Percentiles rank a stretch among this genome's conserved stretches.
Conservation (phyloP, 2,797 vertebrate species). For the Spheniscus humboldti region DNA sequence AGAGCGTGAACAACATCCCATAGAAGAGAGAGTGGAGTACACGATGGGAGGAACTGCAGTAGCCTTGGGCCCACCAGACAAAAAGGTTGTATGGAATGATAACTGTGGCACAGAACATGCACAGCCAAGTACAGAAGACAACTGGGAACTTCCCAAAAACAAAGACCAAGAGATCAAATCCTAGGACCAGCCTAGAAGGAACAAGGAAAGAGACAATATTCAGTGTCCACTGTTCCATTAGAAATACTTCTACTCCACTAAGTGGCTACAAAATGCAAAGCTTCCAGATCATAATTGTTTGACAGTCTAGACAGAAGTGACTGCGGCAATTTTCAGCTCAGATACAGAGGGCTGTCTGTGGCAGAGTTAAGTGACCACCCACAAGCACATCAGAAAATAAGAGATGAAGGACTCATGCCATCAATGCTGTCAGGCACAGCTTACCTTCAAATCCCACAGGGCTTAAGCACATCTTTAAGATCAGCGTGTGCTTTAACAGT, state of each 20-base stretch:
- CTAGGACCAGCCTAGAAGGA: slow-evolving; percentile 84
- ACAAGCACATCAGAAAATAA: background rate
- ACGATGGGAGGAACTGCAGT: slow-evolving; percentile 70
- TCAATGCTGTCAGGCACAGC: background rate
- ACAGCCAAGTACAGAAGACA: slow-evolving; percentile 88
- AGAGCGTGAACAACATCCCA: slow-evolving; percentile 78
- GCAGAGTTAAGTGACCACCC: background rate
- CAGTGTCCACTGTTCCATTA: background rate
- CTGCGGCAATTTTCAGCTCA: background rate
- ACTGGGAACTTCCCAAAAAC: slow-evolving; percentile 88
- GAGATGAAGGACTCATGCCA: background rate
- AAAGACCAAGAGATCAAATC: slow-evolving; percentile 90
- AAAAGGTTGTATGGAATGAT: slow-evolving; percentile 85
- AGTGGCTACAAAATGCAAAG: background rate
- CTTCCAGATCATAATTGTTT: background rate
- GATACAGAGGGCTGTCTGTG: background rate
- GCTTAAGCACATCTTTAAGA: slow-evolving; percentile 13
- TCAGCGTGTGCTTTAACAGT: background rate
- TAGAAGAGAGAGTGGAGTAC: slow-evolving; percentile 72
- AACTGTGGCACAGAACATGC: slow-evolving; percentile 87
- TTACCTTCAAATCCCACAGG: background rate
- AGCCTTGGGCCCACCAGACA: slow-evolving; percentile 81
- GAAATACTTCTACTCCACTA: background rate
- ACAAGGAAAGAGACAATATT: background rate
- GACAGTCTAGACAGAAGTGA: background rate